phyloP scores from a whole-genome alignment of 1,140 invertebrate genomes.

The Plutomurus gul region DNA sequence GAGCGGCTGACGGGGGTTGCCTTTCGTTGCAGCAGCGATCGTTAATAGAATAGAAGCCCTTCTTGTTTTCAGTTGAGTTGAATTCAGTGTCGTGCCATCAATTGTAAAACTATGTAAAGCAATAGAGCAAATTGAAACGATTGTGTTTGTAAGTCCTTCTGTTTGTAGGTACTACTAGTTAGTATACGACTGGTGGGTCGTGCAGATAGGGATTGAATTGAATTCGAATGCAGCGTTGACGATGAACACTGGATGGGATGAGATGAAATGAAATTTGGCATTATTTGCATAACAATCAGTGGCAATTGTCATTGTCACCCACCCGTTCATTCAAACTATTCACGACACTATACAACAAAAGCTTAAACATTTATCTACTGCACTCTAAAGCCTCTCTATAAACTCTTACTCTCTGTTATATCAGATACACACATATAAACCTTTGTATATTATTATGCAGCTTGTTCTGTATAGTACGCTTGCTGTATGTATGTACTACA shows the following conservation, averaged over 20 bases:
- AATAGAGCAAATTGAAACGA: background rate
- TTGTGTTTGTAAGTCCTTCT: constrained; percentile 14
- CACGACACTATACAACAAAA: background rate
- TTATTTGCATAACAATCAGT: constrained; percentile 51
- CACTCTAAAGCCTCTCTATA: too few species aligned
- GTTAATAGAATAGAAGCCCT: background rate
- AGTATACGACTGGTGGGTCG: background rate
- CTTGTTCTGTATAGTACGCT: background rate
- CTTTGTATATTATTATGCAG: background rate
- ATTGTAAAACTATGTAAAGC: constrained; percentile 21
- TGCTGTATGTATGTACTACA: too few species aligned
- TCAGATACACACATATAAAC: too few species aligned
- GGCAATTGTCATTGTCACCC: constrained; percentile 50
- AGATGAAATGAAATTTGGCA: constrained; percentile 32
- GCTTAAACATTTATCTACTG: too few species aligned
- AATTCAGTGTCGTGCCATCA: background rate
- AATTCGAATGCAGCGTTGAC: background rate
- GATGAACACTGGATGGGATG: background rate
- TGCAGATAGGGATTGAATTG: background rate
- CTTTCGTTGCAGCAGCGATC: too few species aligned
- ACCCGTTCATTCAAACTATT: constrained; percentile 22
- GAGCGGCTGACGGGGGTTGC: too few species aligned
- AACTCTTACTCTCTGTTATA: too few species aligned
- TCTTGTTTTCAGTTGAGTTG: background rate
- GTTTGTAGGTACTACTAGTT: constrained; percentile 12